Evolutionary conservation across 1,140 invertebrate species (phyloP).

Genomic region (Leptinotarsa defecta): DNA sequence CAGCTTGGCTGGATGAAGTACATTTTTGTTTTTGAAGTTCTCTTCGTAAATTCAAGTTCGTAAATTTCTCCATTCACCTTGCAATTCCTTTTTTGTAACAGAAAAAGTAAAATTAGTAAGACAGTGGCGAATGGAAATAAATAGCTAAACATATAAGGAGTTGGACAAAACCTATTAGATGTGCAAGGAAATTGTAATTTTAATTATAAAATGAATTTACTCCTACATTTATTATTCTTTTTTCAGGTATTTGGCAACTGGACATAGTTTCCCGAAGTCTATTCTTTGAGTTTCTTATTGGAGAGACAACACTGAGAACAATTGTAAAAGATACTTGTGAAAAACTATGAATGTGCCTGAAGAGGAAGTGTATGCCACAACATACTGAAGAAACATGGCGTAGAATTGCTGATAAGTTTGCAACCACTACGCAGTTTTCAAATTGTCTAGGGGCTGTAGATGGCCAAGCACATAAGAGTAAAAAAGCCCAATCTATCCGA

Average conservation of each 20-base stretch:
- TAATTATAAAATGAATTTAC: neutral
- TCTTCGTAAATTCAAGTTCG: neutral
- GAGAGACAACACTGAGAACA: conserved; percentile 25
- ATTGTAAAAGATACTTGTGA: conserved; percentile 34
- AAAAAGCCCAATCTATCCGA: conserved; percentile 48
- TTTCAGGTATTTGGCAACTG: neutral
- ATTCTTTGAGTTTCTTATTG: conserved; percentile 27
- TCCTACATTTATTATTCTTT: neutral
- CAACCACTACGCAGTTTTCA: conserved; percentile 57
- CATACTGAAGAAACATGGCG: conserved; percentile 18
- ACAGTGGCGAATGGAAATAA: no score
- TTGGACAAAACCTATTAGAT: no score
- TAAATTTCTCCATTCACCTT: neutral
- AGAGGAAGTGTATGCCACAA: neutral
- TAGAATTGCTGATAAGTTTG: conserved; percentile 47
- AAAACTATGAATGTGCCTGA: conserved; percentile 26
- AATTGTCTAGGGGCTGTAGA: conserved; percentile 58
- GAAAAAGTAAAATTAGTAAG: neutral
- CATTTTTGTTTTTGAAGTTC: neutral
- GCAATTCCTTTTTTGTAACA: neutral
- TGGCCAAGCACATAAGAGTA: conserved; percentile 57
- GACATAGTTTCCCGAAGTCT: conserved; percentile 6
- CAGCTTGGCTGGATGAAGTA: neutral
- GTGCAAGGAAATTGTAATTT: neutral
- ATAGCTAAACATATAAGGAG: no score